Base-by-base conservation (phyloP, 2,797 vertebrate species). In the Lagocephalus sceleratus region DNA sequence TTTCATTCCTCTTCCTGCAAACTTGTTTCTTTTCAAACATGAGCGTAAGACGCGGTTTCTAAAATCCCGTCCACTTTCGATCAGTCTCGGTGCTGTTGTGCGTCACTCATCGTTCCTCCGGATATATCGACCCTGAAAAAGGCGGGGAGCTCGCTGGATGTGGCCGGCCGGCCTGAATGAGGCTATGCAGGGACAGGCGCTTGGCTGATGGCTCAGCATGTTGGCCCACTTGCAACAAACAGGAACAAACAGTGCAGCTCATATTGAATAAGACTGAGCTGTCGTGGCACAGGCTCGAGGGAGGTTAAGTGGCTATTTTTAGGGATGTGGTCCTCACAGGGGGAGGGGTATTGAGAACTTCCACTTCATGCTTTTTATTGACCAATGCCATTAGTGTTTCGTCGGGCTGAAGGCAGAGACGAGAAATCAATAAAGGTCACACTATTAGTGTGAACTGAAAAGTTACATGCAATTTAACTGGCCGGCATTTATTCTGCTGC, bases 331-430 rank as follows among this genome's bases (percentile, higher is more conserved):
- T 80, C 82, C 80, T 66, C 66, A 25, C 71, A 63, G 53, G 57
- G 68, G 76, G 66, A 58, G 63, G 77, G 77, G 71, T 72, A 78
- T 72, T 78, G 74, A 87, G 84, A 86, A 88, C 84, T 85, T 89
- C 81, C 84, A 87, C 84, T 86, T 86, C 76, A 81, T 84, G 79
- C 61, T 70, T 82, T 83, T 89, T 90, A 91, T 91, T 91, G 89
- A 92, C 87, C 89, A 85, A 63, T 78, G 78, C 86, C 87, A 90
- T 92, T 91, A 90, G 88, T 85, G 87, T 88, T 90, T 88, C 60
- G 53, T 75, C 77, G 50, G 76, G 87, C 86, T 85, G 82, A 88
- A 82, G 71, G 79, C 71, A 54, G 66, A 82, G 88, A 89, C 89
- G 87, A 82, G 75, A 91, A 91, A 92, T 91, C 89, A 87, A 91